Percentiles rank a stretch among this genome's conserved stretches.
Evolutionary conservation across 2,888 invertebrate genomes (phyloP).

Genomic region (Mystacides longicornis): DNA sequence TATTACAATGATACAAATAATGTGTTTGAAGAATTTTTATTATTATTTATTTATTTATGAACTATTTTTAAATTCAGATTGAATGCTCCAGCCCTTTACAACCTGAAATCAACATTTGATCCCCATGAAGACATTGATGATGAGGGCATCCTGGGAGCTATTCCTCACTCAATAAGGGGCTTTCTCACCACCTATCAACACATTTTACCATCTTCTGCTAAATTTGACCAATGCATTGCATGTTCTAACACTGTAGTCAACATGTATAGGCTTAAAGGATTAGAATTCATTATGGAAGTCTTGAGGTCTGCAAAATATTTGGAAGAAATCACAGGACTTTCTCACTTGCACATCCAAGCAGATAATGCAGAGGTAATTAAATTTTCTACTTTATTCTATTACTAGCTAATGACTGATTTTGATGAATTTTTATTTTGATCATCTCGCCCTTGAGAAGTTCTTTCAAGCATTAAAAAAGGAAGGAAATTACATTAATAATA

Average conservation of each 20-base stretch:
- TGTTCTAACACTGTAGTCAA: constrained; percentile 60
- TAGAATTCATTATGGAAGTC: constrained; percentile 68
- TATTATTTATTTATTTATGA: constrained; percentile 5
- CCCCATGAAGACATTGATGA: constrained; percentile 35
- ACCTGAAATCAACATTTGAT: constrained; percentile 35
- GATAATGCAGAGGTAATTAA: constrained; percentile 49
- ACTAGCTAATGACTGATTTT: too few species aligned
- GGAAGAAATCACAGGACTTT: constrained; percentile 79
- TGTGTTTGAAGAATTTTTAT: too few species aligned
- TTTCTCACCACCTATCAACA: constrained; percentile 78
- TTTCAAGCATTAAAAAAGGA: too few species aligned
- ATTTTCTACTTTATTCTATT: not conserved
- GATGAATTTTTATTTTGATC: too few species aligned
- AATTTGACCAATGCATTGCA: constrained; percentile 87
- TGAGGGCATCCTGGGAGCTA: constrained; percentile 66
- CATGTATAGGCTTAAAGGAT: constrained; percentile 45
- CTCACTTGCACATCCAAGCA: constrained; percentile 52
- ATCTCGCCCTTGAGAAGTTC: too few species aligned
- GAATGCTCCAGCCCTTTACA: constrained; percentile 59
- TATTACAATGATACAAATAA: too few species aligned
- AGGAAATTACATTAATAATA: too few species aligned
- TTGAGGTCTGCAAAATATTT: constrained; percentile 75
- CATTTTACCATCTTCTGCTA: constrained; percentile 74
- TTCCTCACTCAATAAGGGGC: constrained; percentile 92
- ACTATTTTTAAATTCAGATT: constrained; percentile 36